Conservation (phyloP, 2,888 invertebrate genomes). For the Stenurella melanura region DNA sequence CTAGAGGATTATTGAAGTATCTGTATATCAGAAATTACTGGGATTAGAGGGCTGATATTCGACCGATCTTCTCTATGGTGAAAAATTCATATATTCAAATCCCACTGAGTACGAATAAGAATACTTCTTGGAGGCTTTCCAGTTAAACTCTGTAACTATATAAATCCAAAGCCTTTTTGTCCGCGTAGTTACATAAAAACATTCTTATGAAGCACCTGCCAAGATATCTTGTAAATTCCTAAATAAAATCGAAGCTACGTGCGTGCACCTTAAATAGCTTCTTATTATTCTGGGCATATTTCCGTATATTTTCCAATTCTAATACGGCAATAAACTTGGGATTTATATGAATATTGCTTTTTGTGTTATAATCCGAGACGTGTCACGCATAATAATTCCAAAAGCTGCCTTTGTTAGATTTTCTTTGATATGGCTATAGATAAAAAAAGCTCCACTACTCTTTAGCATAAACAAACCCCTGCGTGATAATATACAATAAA, state of each 20-base stretch:
- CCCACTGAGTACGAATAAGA: too few species aligned
- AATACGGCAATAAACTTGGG: neutral
- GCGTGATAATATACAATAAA: constrained; percentile 1
- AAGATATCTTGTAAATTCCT: neutral
- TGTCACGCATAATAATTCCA: neutral
- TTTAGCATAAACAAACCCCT: neutral
- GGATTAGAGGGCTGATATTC: too few species aligned
- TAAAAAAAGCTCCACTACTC: neutral
- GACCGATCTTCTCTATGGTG: too few species aligned
- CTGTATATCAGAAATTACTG: too few species aligned
- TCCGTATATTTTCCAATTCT: constrained; percentile 9
- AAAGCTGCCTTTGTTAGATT: neutral
- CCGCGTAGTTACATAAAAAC: neutral
- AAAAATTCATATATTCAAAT: too few species aligned
- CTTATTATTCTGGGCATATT: neutral
- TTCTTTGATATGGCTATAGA: too few species aligned
- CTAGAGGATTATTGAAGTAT: too few species aligned
- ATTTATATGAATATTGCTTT: constrained; percentile 15
- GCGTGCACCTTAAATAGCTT: neutral
- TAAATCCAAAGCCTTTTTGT: neutral
- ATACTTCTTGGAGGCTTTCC: neutral
- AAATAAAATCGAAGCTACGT: neutral
- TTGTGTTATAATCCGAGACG: neutral
- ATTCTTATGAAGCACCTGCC: neutral
- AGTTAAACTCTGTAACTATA: too few species aligned